Base-by-base conservation (phyloP, 2,113 vertebrate species). In the Nothobranchius furzeri region DNA sequence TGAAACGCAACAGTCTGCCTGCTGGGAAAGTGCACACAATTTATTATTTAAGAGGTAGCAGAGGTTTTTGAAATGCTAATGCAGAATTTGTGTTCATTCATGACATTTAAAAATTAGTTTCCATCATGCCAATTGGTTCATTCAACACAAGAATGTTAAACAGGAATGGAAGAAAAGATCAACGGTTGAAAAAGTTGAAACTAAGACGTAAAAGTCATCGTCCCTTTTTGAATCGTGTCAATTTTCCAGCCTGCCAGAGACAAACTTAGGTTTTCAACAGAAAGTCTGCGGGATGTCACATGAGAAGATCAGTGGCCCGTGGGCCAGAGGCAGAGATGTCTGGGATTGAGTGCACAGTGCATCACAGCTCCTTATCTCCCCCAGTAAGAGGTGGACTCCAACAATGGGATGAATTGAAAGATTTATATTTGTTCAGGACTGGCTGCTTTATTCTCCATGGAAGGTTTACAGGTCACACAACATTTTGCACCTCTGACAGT, bases 61-160 rank as follows among this genome's bases (percentile, higher is more conserved):
- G 17, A 75, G 53, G 68, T 54, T 70, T 54, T 43, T 53, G 30
- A 46, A 54, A 24, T 30, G 25, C 42, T 57, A 37, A 47, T 30
- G 49, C 43, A 48, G 49, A 60, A 50, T 72, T 43, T 47, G 56
- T 47, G 57, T 67, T 68, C 55, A 65, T 51, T 42, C 30, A 12
- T 78, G 50, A 50, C 57, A 81, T 75, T 73, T 55, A 63, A 57
- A 75, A 51, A 20, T 20, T 20, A 20, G 20, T 20, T 70, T 65
- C 62, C 13, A 51, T 62, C 52, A 25, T 6, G 35, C 53, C 53
- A 15, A 61, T 52, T 69, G 56, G 37, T 52, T 78, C 40, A 30
- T 25, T 64, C 12, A 66, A 73, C 59, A 58, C 36, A 10, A 35
- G 61, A 61, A 40, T 8, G 30, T 4, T 30, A 4, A 30, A 30